Evolutionary conservation across 2,888 invertebrate genomes (phyloP).

Genomic region (Adelphocoris suturalis): DNA sequence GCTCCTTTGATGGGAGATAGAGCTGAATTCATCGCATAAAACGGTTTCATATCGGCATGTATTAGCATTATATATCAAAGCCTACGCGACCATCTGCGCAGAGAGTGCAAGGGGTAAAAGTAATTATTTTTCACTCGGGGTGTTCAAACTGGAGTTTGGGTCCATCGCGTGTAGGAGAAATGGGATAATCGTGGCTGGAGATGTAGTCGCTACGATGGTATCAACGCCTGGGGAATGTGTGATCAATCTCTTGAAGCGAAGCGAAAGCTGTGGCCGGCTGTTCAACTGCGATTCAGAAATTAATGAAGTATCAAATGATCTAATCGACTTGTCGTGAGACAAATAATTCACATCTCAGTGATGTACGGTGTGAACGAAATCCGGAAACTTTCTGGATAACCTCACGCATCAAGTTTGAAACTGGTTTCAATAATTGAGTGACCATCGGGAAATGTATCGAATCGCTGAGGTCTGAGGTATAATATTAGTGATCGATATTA

Average conservation of each 20-base stretch:
- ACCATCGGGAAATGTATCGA: too few relatives aligned
- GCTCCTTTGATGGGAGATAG: not conserved
- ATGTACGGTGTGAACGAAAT: not conserved
- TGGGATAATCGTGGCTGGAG: constrained; percentile 10
- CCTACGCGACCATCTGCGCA: not conserved
- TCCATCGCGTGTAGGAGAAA: constrained; percentile 6
- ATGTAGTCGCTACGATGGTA: not conserved
- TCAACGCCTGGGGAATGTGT: not conserved
- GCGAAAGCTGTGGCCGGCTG: not conserved
- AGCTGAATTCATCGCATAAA: not conserved
- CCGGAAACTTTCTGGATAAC: too few relatives aligned
- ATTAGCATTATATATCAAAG: not conserved
- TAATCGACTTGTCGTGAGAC: not conserved
- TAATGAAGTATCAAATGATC: not conserved
- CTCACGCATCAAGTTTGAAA: too few relatives aligned
- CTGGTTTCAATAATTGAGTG: too few relatives aligned
- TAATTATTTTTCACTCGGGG: not conserved
- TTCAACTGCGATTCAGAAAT: not conserved
- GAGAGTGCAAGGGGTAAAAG: not conserved
- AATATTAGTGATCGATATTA: too few relatives aligned
- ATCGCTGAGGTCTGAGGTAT: too few relatives aligned
- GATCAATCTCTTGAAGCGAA: not conserved
- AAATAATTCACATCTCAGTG: not conserved
- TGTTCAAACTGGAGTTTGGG: not conserved
- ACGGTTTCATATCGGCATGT: not conserved